A percentile compares a stretch with the other conserved stretches of the same genome.
Conservation (phyloP, 2,888 invertebrate genomes). For the Rotaria sp. region DNA sequence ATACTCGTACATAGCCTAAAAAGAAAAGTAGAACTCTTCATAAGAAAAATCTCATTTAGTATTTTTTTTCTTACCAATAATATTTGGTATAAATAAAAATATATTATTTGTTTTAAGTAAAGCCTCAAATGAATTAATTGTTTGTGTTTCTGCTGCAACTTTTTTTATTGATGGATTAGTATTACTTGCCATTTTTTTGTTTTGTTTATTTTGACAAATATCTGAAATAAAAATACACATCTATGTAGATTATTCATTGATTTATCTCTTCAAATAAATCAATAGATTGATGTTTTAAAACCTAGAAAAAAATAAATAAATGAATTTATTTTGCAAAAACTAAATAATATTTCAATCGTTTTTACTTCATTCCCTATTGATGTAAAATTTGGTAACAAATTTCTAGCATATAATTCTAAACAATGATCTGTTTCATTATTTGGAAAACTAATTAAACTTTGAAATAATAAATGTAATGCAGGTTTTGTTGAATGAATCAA, state of each 20-base stretch:
- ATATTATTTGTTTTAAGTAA: constrained; percentile 54
- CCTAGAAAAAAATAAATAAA: neutral
- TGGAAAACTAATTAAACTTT: neutral
- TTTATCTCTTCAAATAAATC: constrained; percentile 5
- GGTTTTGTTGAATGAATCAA: constrained; percentile 91
- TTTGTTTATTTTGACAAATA: neutral
- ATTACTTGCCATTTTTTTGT: neutral
- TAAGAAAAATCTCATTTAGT: too few species aligned
- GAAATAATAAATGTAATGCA: constrained; percentile 57
- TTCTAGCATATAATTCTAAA: constrained; percentile 83
- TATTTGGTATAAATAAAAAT: constrained; percentile 84
- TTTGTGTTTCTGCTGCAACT: neutral
- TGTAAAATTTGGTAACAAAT: constrained; percentile 73
- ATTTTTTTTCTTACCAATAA: constrained; percentile 69
- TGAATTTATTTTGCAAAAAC: neutral
- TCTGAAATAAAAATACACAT: neutral
- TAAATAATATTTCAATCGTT: neutral
- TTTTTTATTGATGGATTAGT: neutral
- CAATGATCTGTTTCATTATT: constrained; percentile 54
- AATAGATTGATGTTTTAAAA: constrained; percentile 14
- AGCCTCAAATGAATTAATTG: neutral
- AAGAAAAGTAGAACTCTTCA: neutral
- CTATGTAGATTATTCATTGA: neutral
- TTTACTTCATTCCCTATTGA: constrained; percentile 77
- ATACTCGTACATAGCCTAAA: constrained; percentile 79